Evolutionary conservation across 1,140 invertebrate species (phyloP).

Genomic region (Eueides isabella): DNA sequence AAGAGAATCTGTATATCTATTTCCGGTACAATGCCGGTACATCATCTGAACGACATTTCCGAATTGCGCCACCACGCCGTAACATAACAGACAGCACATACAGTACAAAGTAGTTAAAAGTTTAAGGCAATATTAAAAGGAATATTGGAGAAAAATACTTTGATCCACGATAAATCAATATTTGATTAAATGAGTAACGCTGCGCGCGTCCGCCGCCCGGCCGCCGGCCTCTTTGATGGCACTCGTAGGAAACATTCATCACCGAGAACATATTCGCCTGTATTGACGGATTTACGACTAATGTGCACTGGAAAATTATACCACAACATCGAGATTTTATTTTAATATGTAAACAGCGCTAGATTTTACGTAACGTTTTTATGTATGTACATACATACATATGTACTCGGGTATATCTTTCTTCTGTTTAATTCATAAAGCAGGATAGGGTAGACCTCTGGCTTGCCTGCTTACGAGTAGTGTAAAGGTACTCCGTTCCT

Average conservation of each 20-base stretch:
- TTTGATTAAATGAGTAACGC: constrained; percentile 28
- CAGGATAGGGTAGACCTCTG: no score
- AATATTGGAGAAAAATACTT: constrained; percentile 12
- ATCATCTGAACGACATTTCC: background rate
- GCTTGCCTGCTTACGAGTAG: no score
- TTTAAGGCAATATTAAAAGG: background rate
- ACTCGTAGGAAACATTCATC: constrained; percentile 39
- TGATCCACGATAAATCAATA: constrained; percentile 34
- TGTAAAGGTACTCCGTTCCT: no score
- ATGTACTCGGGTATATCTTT: no score
- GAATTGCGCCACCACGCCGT: background rate
- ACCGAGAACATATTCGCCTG: constrained; percentile 33
- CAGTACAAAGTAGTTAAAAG: background rate
- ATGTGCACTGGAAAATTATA: constrained; percentile 24
- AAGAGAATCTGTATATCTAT: no score
- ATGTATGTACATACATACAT: background rate
- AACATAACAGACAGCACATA: background rate
- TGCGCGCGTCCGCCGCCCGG: constrained; percentile 24
- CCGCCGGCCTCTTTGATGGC: background rate
- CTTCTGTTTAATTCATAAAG: no score
- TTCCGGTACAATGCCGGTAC: no score
- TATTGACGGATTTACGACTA: constrained; percentile 45
- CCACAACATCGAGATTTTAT: constrained; percentile 30
- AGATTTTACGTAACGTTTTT: background rate
- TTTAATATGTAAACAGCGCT: constrained; percentile 26